A percentile compares a stretch with the other conserved stretches of the same genome.
phyloP scores from a whole-genome alignment of 2,888 invertebrate genomes.

The Nomada ruficornis region DNA sequence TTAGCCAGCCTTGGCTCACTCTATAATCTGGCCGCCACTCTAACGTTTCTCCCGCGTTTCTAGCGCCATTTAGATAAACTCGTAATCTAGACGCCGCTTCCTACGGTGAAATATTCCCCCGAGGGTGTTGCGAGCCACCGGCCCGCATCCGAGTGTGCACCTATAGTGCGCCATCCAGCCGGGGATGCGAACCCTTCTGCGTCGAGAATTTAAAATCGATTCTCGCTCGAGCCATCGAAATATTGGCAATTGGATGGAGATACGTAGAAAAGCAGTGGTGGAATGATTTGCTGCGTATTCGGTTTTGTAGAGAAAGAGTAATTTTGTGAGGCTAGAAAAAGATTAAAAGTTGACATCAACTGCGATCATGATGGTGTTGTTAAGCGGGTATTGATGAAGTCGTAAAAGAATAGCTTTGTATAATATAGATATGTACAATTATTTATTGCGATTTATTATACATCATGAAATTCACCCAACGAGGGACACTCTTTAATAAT shows the following conservation, averaged over 20 bases:
- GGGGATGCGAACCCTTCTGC: slow-evolving; percentile 67
- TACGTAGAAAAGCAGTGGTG: slow-evolving; percentile 7
- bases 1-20: slow-evolving; percentile 54
- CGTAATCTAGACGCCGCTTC: slow-evolving; percentile 81
- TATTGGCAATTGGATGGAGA: slow-evolving; percentile 11
- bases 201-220: slow-evolving; percentile 76
- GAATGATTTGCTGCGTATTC: neutral
- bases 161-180: slow-evolving; percentile 18
- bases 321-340: neutral
- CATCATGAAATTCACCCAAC: too few species aligned
- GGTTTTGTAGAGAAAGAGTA: neutral
- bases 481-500: neutral
- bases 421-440: too few species aligned
- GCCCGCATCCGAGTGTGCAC: slow-evolving; percentile 26
- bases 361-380: neutral
- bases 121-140: slow-evolving; percentile 67
- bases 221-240: slow-evolving; percentile 49
- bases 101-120: slow-evolving; percentile 80
- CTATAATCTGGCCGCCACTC: slow-evolving; percentile 77
- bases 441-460: too few species aligned
- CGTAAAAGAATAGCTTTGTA: too few species aligned
- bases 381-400: too few species aligned
- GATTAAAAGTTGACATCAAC: neutral
- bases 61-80: slow-evolving; percentile 83
- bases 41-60: slow-evolving; percentile 76